A percentile compares a stretch with the other conserved stretches of the same genome.
Conservation (phyloP, 1,140 invertebrate genomes). For the Sinella curviseta region DNA sequence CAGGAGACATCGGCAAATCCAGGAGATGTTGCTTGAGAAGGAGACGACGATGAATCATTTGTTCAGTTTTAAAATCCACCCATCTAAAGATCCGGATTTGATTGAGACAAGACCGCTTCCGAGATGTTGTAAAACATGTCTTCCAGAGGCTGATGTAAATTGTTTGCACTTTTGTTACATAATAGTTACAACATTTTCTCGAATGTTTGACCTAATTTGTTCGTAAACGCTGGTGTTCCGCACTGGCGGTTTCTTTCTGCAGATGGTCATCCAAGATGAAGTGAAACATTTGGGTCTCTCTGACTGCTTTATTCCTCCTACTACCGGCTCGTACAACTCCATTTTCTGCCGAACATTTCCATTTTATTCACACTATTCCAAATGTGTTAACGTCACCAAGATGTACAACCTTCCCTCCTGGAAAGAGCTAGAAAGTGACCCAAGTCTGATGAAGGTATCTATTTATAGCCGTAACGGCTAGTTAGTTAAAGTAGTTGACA, state of each 20-base stretch:
- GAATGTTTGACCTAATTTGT: no score
- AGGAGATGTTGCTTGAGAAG: neutral
- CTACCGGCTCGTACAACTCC: neutral
- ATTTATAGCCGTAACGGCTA: neutral
- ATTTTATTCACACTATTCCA: neutral
- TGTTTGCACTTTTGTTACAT: no score
- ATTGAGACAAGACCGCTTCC: neutral
- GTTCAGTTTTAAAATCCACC: neutral
- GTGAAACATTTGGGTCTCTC: neutral
- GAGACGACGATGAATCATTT: neutral
- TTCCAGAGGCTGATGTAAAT: neutral
- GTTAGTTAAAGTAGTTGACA: neutral
- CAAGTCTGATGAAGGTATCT: no score
- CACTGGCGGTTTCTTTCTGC: no score
- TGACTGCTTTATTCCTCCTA: slow-evolving; percentile 4
- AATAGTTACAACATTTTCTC: no score
- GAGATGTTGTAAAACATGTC: neutral
- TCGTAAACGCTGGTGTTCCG: no score
- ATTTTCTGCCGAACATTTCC: neutral
- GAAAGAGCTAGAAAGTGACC: neutral
- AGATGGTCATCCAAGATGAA: neutral
- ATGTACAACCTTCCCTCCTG: neutral
- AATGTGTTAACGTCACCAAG: neutral
- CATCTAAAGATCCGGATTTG: no score
- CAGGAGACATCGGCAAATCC: neutral